Percentiles rank a stretch among this genome's conserved stretches.
phyloP scores from a whole-genome alignment of 2,113 vertebrate genomes.

The Crocuta crocuta region DNA sequence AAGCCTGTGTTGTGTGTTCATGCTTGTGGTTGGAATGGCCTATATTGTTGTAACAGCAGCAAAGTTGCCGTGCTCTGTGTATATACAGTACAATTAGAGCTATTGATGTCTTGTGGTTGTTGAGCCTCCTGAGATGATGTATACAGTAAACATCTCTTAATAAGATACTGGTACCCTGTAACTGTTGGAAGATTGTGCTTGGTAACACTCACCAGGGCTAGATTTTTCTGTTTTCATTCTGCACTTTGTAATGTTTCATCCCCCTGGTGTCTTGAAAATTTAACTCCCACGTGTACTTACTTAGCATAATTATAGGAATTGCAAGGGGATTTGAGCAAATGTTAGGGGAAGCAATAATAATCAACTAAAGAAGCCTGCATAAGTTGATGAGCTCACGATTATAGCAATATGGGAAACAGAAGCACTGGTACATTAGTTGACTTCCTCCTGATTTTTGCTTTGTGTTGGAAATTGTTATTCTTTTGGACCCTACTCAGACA shows the following conservation, averaged over 20 bases:
- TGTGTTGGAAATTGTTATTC: not conserved
- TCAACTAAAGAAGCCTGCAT: not conserved
- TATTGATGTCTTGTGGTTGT: not conserved
- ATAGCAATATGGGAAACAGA: not conserved
- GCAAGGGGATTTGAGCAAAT: not conserved
- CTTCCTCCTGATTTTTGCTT: not conserved
- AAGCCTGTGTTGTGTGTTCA: not conserved
- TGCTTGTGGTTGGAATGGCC: not conserved
- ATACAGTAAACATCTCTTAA: not conserved
- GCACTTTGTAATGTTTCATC: not conserved
- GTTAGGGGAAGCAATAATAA: not conserved
- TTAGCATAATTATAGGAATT: constrained; percentile 11
- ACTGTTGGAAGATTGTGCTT: not conserved
- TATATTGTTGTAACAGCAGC: constrained; percentile 34
- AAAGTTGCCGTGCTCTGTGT: not conserved
- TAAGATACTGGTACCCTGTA: not conserved
- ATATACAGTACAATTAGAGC: constrained; percentile 21
- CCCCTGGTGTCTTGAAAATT: not conserved
- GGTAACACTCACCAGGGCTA: not conserved
- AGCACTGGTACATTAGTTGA: not conserved
- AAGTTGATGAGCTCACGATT: not conserved
- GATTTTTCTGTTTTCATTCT: not conserved
- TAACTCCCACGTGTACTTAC: not conserved
- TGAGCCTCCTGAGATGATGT: not conserved
- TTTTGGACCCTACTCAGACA: not conserved